A percentile compares a stretch with the other conserved stretches of the same genome.
Evolutionary conservation across 2,888 invertebrate species (phyloP).

Genomic region (Melanchra persicariae): DNA sequence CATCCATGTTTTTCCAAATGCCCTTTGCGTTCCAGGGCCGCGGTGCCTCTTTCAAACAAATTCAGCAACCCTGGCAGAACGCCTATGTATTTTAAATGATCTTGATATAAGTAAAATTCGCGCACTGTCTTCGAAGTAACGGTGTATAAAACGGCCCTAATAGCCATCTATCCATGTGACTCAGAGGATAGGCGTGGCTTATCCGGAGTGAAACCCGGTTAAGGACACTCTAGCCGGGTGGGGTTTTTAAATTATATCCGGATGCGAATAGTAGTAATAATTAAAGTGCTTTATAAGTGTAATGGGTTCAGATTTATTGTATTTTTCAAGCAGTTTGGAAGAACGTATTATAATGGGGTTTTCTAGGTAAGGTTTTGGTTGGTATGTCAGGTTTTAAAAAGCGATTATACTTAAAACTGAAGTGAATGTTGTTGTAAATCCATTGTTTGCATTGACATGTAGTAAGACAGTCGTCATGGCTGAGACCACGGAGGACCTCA

Average conservation of each 20-base stretch:
- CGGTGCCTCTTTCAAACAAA: no score
- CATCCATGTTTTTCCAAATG: no score
- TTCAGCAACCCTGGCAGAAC: no score
- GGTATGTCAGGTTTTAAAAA: neutral
- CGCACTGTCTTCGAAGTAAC: no score
- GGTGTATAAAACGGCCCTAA: constrained; percentile 4
- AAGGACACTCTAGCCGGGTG: constrained; percentile 46
- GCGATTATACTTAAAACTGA: no score
- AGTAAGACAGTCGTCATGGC: no score
- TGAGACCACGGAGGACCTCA: no score
- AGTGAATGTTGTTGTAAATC: no score
- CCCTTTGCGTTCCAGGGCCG: no score
- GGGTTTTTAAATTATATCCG: constrained; percentile 47
- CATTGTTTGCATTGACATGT: no score
- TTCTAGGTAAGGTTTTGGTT: neutral
- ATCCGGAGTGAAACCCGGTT: constrained; percentile 48
- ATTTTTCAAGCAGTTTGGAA: constrained; percentile 5
- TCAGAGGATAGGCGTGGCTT: constrained; percentile 25
- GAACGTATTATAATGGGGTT: neutral
- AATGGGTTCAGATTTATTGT: constrained; percentile 35
- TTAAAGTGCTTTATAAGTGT: constrained; percentile 50
- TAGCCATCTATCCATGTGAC: constrained; percentile 33
- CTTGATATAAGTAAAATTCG: no score
- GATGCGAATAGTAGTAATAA: constrained; percentile 48
- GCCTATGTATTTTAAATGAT: no score